Conservation (phyloP, 2,888 invertebrate species). For the Heliconius hortense region DNA sequence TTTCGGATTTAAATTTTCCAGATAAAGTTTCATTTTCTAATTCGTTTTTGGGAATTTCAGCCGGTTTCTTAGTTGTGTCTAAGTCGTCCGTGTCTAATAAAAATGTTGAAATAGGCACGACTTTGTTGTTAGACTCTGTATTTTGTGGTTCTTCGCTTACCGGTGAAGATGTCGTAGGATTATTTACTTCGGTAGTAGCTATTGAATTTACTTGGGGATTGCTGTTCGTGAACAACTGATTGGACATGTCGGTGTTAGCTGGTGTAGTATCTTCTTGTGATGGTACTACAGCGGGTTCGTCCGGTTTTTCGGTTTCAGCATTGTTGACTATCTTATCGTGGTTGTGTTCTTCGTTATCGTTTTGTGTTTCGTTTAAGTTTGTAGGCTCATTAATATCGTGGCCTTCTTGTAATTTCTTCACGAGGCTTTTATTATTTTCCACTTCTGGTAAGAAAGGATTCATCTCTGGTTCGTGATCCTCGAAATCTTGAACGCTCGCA, state of each 20-base stretch:
- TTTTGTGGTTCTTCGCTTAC: slow-evolving; percentile 40
- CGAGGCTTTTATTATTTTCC: slow-evolving; percentile 82
- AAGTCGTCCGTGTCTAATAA: slow-evolving; percentile 73
- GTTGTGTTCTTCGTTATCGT: slow-evolving; percentile 62
- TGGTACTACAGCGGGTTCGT: slow-evolving; percentile 25
- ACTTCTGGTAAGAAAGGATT: slow-evolving; percentile 86
- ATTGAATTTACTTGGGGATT: slow-evolving; percentile 48
- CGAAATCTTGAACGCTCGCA: slow-evolving; percentile 61
- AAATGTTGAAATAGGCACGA: slow-evolving; percentile 62
- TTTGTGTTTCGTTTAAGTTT: slow-evolving; percentile 72
- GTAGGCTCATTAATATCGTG: slow-evolving; percentile 69
- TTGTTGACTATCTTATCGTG: slow-evolving; percentile 33
- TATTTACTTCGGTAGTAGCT: slow-evolving; percentile 40
- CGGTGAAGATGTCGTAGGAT: slow-evolving; percentile 27
- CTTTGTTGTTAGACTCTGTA: slow-evolving; percentile 36
- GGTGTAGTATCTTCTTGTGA: slow-evolving; percentile 40
- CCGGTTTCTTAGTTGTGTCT: slow-evolving; percentile 50
- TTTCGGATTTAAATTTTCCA: slow-evolving; percentile 36
- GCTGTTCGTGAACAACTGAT: slow-evolving; percentile 50
- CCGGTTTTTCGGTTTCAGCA: slow-evolving; percentile 20
- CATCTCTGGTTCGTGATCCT: slow-evolving; percentile 81
- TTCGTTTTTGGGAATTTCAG: slow-evolving; percentile 42
- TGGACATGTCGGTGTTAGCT: slow-evolving; percentile 46
- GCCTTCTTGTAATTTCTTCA: slow-evolving; percentile 82
- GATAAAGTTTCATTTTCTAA: slow-evolving; percentile 42